Percentiles rank a stretch among this genome's conserved stretches.
These are phyloP conservation scores for Dipodomys stephensi DNA, from an alignment of 2,113 vertebrate genomes.

Conservation along the genomic window DNA sequence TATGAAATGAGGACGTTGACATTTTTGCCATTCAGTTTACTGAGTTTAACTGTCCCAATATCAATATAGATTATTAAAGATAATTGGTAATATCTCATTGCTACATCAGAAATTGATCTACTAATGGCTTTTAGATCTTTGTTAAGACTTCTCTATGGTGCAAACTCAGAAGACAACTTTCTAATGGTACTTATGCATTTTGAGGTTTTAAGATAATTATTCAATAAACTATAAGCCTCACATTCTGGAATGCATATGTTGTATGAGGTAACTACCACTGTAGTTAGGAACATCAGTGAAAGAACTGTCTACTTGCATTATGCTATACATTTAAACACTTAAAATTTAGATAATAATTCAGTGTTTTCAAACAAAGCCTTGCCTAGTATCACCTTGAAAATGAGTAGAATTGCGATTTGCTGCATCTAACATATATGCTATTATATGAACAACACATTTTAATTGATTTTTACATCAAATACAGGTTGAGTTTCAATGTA, in stretches of 20 bases:
- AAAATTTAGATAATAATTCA: background rate
- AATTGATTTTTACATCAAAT: background rate
- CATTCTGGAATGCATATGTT: background rate
- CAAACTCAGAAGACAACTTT: background rate
- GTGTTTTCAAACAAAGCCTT: background rate
- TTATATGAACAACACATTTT: background rate
- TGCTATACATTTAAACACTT: background rate
- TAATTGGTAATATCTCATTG: background rate
- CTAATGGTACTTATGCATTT: background rate
- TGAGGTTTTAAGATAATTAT: background rate
- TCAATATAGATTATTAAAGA: background rate
- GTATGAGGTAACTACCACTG: background rate
- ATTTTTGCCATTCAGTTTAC: background rate
- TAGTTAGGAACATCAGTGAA: background rate
- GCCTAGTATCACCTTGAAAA: background rate
- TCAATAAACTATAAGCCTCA: background rate
- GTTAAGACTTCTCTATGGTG: background rate
- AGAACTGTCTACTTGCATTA: background rate
- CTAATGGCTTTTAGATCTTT: background rate
- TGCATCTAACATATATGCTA: background rate
- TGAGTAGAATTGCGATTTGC: background rate
- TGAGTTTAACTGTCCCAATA: background rate
- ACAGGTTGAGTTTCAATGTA: background rate
- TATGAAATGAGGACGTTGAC: background rate
- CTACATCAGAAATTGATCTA: background rate